These are phyloP conservation scores for Archips xylosteana DNA, from an alignment of 2,888 invertebrate species.

Conservation along the genomic window DNA sequence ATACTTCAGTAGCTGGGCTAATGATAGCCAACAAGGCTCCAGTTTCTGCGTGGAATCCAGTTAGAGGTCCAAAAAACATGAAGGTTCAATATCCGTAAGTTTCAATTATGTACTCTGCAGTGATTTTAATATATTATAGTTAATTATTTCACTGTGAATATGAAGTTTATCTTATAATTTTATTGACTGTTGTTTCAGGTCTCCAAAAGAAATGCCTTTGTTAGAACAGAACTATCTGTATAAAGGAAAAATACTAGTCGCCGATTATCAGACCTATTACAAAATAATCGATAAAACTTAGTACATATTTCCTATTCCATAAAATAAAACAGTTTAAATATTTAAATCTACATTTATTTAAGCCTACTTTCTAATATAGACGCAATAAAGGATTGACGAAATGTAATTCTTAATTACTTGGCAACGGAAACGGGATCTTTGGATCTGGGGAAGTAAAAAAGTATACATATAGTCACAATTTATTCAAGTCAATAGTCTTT, in stretches of 20 bases:
- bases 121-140: too few relatives aligned
- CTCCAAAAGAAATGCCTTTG: constrained; percentile 62
- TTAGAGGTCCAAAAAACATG: constrained; percentile 85
- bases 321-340: constrained; percentile 42
- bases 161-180: not conserved
- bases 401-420: constrained; percentile 47
- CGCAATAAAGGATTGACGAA: constrained; percentile 23
- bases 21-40: constrained; percentile 90
- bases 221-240: constrained; percentile 72
- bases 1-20: constrained; percentile 87
- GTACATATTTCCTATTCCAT: constrained; percentile 36
- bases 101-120: constrained; percentile 13
- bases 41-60: constrained; percentile 90
- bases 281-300: constrained; percentile 66
- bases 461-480: constrained; percentile 63
- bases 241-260: constrained; percentile 75
- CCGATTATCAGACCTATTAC: constrained; percentile 79
- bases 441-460: constrained; percentile 76
- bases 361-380: constrained; percentile 22
- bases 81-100: constrained; percentile 78
- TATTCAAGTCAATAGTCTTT: constrained; percentile 64
- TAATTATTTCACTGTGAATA: not conserved
- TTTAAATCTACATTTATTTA: constrained; percentile 17
- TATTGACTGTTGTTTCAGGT: constrained; percentile 59
- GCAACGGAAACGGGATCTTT: constrained; percentile 70